phyloP scores from a whole-genome alignment of 2,888 invertebrate genomes.

The Eurytoma californica region DNA sequence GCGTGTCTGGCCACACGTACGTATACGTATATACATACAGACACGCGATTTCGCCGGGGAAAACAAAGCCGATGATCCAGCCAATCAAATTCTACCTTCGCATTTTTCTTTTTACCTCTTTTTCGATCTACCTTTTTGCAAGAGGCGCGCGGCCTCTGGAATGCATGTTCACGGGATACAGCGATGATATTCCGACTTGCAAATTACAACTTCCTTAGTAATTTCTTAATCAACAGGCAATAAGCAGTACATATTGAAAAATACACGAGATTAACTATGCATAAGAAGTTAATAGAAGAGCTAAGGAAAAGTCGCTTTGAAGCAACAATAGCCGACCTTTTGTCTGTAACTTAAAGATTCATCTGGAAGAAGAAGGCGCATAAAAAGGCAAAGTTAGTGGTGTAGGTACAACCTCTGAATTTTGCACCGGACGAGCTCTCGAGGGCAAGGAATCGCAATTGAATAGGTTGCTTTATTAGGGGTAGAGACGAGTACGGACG shows the following conservation, averaged over 20 bases:
- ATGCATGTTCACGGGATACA: neutral
- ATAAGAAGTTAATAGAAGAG: no score
- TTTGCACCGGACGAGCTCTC: neutral
- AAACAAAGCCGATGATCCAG: conserved; percentile 48
- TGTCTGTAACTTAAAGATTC: no score
- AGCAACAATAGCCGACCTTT: no score
- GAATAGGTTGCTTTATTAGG: conserved; percentile 13
- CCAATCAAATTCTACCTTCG: conserved; percentile 44
- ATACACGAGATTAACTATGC: no score
- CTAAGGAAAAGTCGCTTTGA: no score
- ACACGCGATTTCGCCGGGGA: conserved; percentile 44
- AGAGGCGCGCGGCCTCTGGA: neutral
- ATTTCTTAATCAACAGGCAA: no score
- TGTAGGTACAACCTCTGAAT: no score
- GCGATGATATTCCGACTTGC: neutral
- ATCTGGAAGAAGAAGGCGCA: no score
- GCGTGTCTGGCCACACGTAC: neutral
- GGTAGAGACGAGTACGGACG: neutral
- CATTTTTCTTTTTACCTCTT: conserved; percentile 23
- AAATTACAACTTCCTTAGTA: no score
- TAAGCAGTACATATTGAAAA: no score
- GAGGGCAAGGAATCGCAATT: conserved; percentile 22
- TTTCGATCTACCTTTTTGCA: neutral
- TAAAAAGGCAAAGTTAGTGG: no score
- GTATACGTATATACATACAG: neutral